These are phyloP conservation scores for Axis porcinus DNA, from an alignment of 2,113 vertebrate species.

Conservation along the genomic window DNA sequence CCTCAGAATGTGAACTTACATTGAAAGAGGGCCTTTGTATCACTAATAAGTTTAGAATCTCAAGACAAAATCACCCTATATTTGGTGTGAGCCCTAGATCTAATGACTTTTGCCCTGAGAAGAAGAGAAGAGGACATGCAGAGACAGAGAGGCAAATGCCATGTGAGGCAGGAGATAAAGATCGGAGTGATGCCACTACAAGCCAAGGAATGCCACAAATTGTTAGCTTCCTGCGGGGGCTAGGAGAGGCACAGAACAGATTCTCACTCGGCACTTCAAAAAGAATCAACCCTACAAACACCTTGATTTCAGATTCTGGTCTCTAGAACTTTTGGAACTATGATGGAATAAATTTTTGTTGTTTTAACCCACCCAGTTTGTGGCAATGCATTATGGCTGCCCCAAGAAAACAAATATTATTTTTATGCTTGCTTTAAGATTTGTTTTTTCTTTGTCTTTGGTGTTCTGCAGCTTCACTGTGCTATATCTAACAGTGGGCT, in stretches of 20 bases:
- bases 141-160: neutral
- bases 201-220: neutral
- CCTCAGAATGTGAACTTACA: neutral
- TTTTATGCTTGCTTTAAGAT: neutral
- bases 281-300: neutral
- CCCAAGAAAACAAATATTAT: neutral
- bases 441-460: neutral
- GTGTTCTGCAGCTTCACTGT: neutral
- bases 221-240: neutral
- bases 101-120: neutral
- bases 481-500: neutral
- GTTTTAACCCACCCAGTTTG: neutral
- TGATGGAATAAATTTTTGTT: neutral
- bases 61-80: neutral
- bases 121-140: neutral
- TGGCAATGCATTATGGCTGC: neutral
- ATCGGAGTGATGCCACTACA: fast-evolving
- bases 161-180: neutral
- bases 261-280: neutral
- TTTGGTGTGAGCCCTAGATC: neutral
- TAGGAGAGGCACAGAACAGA: neutral
- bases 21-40: neutral
- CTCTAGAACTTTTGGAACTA: neutral
- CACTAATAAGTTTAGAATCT: neutral
- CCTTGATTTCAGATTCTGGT: neutral